A percentile compares a stretch with the other conserved stretches of the same genome.
Evolutionary conservation across 2,113 vertebrate species (phyloP).

Genomic region (Vulpes vulpes): DNA sequence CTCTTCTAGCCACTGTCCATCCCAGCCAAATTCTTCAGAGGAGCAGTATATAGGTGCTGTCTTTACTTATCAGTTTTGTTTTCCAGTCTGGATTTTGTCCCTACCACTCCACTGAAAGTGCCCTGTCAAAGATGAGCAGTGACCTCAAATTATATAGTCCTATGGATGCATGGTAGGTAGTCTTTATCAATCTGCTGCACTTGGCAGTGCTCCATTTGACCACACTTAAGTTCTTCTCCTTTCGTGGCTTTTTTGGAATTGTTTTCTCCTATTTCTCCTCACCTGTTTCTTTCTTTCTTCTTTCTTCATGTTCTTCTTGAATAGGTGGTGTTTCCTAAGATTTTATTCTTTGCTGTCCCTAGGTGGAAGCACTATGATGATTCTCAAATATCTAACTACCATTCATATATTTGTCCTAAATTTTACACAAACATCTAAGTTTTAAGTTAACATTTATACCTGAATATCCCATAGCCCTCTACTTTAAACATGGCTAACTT

Average conservation of each 20-base stretch:
- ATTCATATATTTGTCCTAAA: neutral
- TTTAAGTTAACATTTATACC: neutral
- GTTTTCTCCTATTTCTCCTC: neutral
- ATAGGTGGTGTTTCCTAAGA: neutral
- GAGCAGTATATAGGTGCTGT: neutral
- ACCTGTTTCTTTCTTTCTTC: neutral
- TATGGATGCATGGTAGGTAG: too few relatives aligned
- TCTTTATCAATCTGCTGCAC: neutral
- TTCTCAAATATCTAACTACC: neutral
- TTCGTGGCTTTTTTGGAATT: neutral
- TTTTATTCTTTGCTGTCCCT: neutral
- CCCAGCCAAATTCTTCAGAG: neutral
- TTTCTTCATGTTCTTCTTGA: neutral
- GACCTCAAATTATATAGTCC: neutral
- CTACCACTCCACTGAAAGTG: neutral
- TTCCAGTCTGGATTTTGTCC: neutral
- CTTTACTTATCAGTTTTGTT: neutral
- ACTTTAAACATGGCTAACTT: neutral
- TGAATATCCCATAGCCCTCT: neutral
- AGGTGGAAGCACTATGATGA: neutral
- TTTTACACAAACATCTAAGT: neutral
- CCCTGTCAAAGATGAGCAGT: neutral
- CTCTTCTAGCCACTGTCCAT: neutral
- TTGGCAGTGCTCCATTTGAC: neutral
- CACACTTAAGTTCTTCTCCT: neutral